phyloP scores from a whole-genome alignment of 2,797 vertebrate species.

The Epinephelus coioides region DNA sequence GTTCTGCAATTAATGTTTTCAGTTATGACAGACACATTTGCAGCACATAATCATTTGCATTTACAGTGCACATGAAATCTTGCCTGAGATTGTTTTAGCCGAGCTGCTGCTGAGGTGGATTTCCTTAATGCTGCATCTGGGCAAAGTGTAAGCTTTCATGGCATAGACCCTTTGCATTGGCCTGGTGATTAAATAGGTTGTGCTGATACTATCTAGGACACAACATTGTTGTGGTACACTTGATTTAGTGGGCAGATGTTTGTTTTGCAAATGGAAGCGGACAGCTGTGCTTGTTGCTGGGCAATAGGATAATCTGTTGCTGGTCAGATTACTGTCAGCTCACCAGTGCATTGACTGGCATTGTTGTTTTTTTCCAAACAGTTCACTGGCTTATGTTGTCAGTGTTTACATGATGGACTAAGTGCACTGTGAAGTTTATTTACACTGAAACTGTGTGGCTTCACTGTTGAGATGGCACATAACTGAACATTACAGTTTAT shows the following conservation, averaged over 20 bases:
- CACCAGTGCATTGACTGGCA: conserved; percentile 23
- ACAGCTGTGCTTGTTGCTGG: conserved; percentile 82
- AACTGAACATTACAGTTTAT: no score
- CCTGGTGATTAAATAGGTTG: conserved; percentile 40
- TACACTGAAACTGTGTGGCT: neutral
- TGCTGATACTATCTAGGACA: conserved; percentile 62
- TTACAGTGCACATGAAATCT: neutral
- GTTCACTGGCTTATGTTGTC: conserved; percentile 3
- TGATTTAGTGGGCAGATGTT: conserved; percentile 79
- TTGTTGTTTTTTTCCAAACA: conserved; percentile 23
- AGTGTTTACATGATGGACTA: conserved; percentile 24
- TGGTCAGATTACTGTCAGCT: conserved; percentile 74
- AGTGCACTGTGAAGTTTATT: conserved; percentile 18
- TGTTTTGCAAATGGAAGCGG: conserved; percentile 79
- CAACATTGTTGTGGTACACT: conserved; percentile 35
- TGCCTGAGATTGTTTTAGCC: neutral
- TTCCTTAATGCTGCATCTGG: conserved; percentile 12
- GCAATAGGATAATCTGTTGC: conserved; percentile 79
- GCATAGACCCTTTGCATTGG: neutral
- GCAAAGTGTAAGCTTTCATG: conserved; percentile 16
- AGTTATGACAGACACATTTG: conserved; percentile 2
- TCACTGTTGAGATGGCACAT: neutral
- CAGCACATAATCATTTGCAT: neutral
- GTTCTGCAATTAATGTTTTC: neutral
- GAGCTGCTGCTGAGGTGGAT: neutral